Percentiles rank a stretch among this genome's conserved stretches.
phyloP scores from a whole-genome alignment of 2,797 vertebrate genomes.

The Rhinoraja longicauda region DNA sequence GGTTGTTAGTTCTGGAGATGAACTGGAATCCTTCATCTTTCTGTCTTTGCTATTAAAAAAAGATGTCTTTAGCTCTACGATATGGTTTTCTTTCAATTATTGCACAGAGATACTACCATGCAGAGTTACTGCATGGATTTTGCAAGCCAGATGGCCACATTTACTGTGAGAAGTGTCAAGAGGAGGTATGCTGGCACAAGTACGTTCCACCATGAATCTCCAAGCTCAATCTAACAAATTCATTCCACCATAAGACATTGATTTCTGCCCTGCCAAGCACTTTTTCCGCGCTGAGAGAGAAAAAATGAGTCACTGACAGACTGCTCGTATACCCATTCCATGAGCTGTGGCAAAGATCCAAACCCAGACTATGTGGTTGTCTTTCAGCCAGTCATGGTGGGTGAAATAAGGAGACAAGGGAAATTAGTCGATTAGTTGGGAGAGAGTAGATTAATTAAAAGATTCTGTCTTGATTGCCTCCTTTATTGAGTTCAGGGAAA shows the following conservation, averaged over 20 bases:
- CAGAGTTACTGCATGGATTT: background rate
- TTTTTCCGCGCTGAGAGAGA: background rate
- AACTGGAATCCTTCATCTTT: conserved; percentile 6
- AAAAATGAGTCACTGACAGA: conserved; percentile 27
- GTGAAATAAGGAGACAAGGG: background rate
- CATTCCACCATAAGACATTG: background rate
- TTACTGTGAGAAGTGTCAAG: background rate
- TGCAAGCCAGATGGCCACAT: conserved; percentile 13
- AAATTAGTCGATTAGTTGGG: background rate
- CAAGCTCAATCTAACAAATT: background rate
- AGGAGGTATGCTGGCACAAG: background rate
- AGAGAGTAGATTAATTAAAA: background rate
- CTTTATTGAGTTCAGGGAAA: background rate
- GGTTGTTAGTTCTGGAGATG: background rate
- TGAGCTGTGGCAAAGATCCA: background rate
- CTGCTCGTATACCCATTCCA: background rate
- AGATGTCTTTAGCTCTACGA: background rate
- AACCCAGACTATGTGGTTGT: background rate
- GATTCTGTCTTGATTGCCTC: background rate
- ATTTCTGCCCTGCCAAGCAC: background rate
- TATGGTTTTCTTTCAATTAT: background rate
- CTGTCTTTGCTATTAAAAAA: background rate
- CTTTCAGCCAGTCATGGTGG: background rate
- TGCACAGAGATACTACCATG: background rate
- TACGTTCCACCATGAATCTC: background rate